Evolutionary conservation across 2,888 invertebrate genomes (phyloP).

Genomic region (Petrophora chlorosata): DNA sequence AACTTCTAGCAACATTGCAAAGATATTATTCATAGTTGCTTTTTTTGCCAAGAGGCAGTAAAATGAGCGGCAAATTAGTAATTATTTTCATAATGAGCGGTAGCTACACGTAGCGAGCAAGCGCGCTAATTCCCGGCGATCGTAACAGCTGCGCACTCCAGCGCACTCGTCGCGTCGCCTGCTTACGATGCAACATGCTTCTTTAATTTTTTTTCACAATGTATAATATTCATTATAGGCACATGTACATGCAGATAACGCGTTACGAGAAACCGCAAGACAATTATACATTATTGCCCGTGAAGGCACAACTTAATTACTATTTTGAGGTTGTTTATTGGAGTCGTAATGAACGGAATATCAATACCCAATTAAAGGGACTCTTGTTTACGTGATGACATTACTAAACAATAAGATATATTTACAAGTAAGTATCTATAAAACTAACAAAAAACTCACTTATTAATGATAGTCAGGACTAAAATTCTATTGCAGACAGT

Average conservation of each 20-base stretch:
- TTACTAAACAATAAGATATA: no score
- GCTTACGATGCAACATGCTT: conserved; percentile 45
- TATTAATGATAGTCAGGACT: no score
- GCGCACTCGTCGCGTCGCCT: conserved; percentile 48
- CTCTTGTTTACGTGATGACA: no score
- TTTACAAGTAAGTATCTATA: no score
- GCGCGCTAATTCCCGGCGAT: conserved; percentile 62
- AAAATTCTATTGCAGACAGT: no score
- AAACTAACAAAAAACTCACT: no score
- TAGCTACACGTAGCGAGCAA: conserved; percentile 55
- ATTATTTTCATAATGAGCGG: conserved; percentile 47
- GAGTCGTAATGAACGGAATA: conserved; percentile 26
- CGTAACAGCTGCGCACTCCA: conserved; percentile 49
- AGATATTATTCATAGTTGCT: not conserved
- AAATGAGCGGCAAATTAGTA: conserved; percentile 23
- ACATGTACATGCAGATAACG: conserved; percentile 34
- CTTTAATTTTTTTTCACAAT: conserved; percentile 42
- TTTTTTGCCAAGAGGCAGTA: conserved; percentile 16
- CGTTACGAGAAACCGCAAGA: conserved; percentile 46
- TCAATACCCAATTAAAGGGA: no score
- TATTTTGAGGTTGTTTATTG: conserved; percentile 37
- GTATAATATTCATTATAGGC: no score
- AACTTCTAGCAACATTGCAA: not conserved
- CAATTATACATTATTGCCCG: conserved; percentile 47
- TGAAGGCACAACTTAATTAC: conserved; percentile 39